Conservation (phyloP, 2,113 vertebrate species). For the Hippocampus comes region DNA sequence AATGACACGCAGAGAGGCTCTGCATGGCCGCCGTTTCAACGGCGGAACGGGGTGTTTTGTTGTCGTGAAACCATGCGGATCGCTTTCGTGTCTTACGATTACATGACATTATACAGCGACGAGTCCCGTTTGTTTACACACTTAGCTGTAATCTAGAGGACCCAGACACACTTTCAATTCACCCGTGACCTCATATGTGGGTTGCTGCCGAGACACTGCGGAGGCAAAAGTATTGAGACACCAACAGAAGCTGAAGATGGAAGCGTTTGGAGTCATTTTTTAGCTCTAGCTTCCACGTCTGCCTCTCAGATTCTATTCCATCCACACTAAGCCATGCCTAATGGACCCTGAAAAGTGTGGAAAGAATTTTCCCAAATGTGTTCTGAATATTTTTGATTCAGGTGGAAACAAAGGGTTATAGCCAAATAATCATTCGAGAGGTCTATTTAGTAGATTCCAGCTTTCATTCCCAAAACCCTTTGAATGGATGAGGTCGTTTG, state of each 20-base stretch:
- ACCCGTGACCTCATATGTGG: background rate
- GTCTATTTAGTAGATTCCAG: background rate
- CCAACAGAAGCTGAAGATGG: background rate
- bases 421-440: background rate
- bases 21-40: conserved; percentile 13
- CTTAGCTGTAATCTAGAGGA: conserved; percentile 6
- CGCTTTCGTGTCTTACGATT: conserved; percentile 34
- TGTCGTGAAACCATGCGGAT: conserved; percentile 29
- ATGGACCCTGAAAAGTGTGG: too few species aligned
- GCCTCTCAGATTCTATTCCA: background rate
- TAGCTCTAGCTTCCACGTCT: background rate
- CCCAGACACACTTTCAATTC: conserved; percentile 4
- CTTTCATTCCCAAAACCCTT: background rate
- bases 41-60: conserved; percentile 22
- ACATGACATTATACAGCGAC: conserved; percentile 21
- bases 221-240: conserved; percentile 1
- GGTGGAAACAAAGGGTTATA: background rate
- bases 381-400: background rate
- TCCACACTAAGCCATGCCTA: background rate
- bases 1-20: background rate
- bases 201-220: background rate
- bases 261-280: background rate
- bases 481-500: background rate
- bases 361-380: background rate
- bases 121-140: conserved; percentile 17